Evolutionary conservation across 1,140 invertebrate species (phyloP).

Genomic region (Centruroides vittatus): DNA sequence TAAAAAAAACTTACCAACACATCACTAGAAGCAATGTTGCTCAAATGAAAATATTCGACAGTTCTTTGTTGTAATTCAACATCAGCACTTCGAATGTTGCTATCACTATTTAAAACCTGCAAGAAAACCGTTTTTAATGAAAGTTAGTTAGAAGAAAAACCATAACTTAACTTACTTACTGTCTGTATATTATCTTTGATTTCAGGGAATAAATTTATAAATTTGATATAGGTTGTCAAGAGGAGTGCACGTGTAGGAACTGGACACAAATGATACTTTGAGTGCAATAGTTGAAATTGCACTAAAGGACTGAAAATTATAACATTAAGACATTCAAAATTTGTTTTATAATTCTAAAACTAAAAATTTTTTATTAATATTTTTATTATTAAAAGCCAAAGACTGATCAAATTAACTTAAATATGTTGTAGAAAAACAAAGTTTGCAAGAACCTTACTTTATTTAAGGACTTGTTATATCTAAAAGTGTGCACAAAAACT

Average conservation of each 20-base stretch:
- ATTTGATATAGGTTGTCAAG: slow-evolving; percentile 97
- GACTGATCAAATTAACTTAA: no score
- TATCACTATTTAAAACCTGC: slow-evolving; percentile 76
- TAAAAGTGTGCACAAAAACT: no score
- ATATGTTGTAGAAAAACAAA: no score
- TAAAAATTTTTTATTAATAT: no score
- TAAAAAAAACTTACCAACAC: slow-evolving; percentile 52
- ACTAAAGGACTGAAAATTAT: slow-evolving; percentile 57
- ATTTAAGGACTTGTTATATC: no score
- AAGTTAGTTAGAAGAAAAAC: background rate
- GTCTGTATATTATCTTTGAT: slow-evolving; percentile 94
- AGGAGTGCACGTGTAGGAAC: slow-evolving; percentile 88
- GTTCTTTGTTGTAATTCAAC: slow-evolving; percentile 96
- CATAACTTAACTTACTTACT: slow-evolving; percentile 30
- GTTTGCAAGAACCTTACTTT: no score
- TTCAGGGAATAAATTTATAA: slow-evolving; percentile 98
- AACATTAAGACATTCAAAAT: background rate
- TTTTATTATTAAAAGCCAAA: no score
- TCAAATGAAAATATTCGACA: slow-evolving; percentile 93
- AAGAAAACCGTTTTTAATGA: background rate
- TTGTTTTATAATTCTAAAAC: no score
- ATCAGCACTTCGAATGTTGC: slow-evolving; percentile 91
- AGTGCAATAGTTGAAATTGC: slow-evolving; percentile 93
- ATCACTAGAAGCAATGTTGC: slow-evolving; percentile 89
- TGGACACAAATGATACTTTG: slow-evolving; percentile 96